phyloP scores from a whole-genome alignment of 2,888 invertebrate species.

The Rosalia funebris region DNA sequence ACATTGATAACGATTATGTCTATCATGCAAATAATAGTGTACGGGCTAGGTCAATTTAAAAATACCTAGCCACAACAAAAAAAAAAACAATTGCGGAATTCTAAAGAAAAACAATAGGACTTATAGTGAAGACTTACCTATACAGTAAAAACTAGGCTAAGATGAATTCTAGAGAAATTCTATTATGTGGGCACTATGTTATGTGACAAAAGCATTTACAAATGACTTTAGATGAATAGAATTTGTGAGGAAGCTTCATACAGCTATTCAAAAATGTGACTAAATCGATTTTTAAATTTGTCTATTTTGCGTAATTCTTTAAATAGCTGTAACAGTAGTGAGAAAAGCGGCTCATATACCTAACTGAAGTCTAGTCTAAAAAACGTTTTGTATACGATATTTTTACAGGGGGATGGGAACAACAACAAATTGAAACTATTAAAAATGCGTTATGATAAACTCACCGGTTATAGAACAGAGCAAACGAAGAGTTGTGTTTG shows the following conservation, averaged over 20 bases:
- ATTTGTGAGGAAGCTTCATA: not conserved
- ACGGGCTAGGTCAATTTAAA: not conserved
- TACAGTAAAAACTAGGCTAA: slow-evolving; percentile 15
- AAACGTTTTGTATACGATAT: slow-evolving; percentile 10
- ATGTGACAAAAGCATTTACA: not conserved
- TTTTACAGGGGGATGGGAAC: not conserved
- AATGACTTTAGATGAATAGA: not conserved
- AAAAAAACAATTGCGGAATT: too few relatives aligned
- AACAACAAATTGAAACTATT: slow-evolving; percentile 34
- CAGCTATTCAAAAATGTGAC: slow-evolving; percentile 4
- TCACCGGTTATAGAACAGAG: slow-evolving; percentile 94
- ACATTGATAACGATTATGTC: slow-evolving; percentile 51
- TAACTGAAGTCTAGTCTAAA: slow-evolving; percentile 11
- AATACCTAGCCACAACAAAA: too few relatives aligned
- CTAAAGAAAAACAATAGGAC: too few relatives aligned
- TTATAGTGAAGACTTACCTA: slow-evolving; percentile 8
- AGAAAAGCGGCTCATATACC: slow-evolving; percentile 6
- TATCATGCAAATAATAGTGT: slow-evolving; percentile 23
- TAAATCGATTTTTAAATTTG: not conserved
- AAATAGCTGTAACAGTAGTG: slow-evolving; percentile 11
- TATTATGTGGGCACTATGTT: slow-evolving; percentile 11
- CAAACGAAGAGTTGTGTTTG: slow-evolving; percentile 86
- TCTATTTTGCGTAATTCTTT: not conserved
- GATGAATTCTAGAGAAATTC: slow-evolving; percentile 11
- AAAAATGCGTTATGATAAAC: too few relatives aligned